Percentiles rank a stretch among this genome's conserved stretches.
phyloP scores from a whole-genome alignment of 2,113 vertebrate species.

The Tylochromis polylepis region DNA sequence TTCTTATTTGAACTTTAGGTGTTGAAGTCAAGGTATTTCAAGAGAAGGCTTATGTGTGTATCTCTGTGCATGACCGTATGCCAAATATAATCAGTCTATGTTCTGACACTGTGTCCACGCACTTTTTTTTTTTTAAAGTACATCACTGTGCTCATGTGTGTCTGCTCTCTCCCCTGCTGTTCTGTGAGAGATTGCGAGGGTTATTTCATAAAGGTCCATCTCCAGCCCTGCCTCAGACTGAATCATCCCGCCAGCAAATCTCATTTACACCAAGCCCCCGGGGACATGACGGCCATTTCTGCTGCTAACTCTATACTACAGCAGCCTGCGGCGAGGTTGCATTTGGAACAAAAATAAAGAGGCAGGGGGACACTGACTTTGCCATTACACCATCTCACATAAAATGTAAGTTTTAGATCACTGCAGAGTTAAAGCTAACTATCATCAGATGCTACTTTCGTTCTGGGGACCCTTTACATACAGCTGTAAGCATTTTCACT shows the following conservation, averaged over 20 bases:
- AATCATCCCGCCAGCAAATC: constrained; percentile 64
- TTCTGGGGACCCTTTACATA: not conserved
- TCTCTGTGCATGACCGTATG: not conserved
- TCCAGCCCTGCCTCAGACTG: constrained; percentile 52
- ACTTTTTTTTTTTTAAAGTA: not conserved
- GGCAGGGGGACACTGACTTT: not conserved
- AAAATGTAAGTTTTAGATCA: not conserved
- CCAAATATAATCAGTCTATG: not conserved
- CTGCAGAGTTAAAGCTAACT: not conserved
- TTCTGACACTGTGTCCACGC: not conserved
- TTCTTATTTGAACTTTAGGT: not conserved
- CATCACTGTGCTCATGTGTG: not conserved
- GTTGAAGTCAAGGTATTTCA: not conserved
- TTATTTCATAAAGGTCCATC: constrained; percentile 62
- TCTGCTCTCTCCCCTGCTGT: constrained; percentile 36
- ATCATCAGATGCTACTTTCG: not conserved
- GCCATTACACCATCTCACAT: not conserved
- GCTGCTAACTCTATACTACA: constrained; percentile 25
- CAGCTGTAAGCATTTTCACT: not conserved
- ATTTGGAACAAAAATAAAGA: not conserved
- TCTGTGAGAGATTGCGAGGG: constrained; percentile 48
- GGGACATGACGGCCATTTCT: constrained; percentile 43
- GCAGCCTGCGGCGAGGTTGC: not conserved
- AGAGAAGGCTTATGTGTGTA: not conserved
- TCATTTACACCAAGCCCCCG: constrained; percentile 55